Evolutionary conservation across 2,888 invertebrate genomes (phyloP).

Genomic region (Amphipyra tragopoginis): DNA sequence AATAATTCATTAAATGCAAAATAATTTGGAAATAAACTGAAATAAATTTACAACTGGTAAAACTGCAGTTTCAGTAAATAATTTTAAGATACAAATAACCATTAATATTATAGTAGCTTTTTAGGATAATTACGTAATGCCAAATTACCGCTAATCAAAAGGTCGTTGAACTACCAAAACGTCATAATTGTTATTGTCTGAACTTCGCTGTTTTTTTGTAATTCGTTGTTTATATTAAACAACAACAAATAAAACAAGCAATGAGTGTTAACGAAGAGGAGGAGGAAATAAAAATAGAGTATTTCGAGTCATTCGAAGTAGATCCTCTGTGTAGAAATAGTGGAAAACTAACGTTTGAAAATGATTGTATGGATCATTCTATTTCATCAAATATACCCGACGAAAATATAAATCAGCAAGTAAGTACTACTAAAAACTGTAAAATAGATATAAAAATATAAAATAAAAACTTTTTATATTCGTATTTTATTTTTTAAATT

Average conservation of each 20-base stretch:
- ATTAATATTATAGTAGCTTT: constrained; percentile 21
- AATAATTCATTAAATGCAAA: not conserved
- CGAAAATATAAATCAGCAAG: constrained; percentile 38
- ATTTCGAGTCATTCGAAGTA: constrained; percentile 59
- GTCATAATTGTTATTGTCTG: constrained; percentile 44
- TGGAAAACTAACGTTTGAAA: not conserved
- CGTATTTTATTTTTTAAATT: constrained; percentile 29
- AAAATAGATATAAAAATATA: constrained; percentile 27
- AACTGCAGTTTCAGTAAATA: not conserved
- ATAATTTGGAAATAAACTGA: too few relatives aligned
- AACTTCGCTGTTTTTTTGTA: constrained; percentile 14
- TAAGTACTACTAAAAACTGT: constrained; percentile 37
- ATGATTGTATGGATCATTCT: constrained; percentile 1
- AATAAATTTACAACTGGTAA: not conserved
- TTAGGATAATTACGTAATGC: constrained; percentile 12
- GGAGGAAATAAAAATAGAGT: constrained; percentile 73
- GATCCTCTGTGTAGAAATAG: constrained; percentile 62
- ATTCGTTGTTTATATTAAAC: constrained; percentile 5
- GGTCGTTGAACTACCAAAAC: constrained; percentile 32
- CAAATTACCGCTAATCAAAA: constrained; percentile 31
- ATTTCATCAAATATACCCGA: constrained; percentile 5
- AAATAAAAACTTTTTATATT: constrained; percentile 19
- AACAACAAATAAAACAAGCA: constrained; percentile 4
- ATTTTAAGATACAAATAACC: not conserved
- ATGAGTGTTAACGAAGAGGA: constrained; percentile 54